Evolutionary conservation across 1,140 invertebrate species (phyloP).

Genomic region (Zaprionus camerounensis): DNA sequence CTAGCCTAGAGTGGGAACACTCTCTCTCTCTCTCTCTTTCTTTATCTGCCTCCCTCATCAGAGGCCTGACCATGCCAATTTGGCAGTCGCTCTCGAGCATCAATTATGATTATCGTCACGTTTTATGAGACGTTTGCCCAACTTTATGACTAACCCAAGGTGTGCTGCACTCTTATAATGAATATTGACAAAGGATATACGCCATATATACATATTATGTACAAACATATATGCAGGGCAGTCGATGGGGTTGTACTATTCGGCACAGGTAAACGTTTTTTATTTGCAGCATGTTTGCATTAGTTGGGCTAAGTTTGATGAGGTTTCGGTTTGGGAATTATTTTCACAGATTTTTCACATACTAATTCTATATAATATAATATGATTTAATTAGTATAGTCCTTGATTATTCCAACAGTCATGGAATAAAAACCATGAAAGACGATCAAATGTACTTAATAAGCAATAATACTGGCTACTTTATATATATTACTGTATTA

Average conservation of each 20-base stretch:
- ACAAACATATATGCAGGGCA: neutral
- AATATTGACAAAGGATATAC: slow-evolving; percentile 79
- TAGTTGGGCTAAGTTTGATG: neutral
- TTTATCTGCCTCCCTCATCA: neutral
- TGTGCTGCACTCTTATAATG: slow-evolving; percentile 81
- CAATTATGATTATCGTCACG: slow-evolving; percentile 83
- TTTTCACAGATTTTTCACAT: too few species aligned
- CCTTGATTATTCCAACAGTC: too few species aligned
- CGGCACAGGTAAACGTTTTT: slow-evolving; percentile 1
- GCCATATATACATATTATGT: slow-evolving; percentile 5
- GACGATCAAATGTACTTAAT: too few species aligned
- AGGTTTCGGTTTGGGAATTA: neutral
- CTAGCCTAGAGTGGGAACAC: too few species aligned
- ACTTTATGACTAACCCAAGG: slow-evolving; percentile 77
- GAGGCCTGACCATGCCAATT: slow-evolving; percentile 43
- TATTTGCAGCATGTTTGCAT: neutral
- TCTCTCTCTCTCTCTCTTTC: too few species aligned
- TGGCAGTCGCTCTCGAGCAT: slow-evolving; percentile 60
- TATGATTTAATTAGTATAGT: too few species aligned
- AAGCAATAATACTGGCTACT: too few species aligned
- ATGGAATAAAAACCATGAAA: too few species aligned
- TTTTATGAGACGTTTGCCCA: slow-evolving; percentile 80
- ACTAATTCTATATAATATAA: too few species aligned
- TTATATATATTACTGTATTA: too few species aligned
- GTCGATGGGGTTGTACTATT: neutral